These are phyloP conservation scores for Palaemon carinicauda DNA, from an alignment of 1,140 invertebrate species.

Conservation along the genomic window DNA sequence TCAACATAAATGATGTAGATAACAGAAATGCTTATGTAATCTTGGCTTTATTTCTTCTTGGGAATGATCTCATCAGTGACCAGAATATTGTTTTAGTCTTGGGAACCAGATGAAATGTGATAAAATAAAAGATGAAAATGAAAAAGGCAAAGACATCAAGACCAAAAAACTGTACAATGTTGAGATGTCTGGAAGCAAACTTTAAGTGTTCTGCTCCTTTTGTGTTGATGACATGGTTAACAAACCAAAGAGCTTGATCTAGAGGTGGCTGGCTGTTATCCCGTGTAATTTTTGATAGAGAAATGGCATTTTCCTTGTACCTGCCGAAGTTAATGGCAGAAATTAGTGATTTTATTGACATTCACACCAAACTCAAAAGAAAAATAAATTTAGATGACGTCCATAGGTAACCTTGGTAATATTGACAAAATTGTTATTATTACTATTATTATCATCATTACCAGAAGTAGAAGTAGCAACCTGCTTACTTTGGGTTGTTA, in stretches of 20 bases:
- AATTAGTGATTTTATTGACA: background rate
- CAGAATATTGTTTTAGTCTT: background rate
- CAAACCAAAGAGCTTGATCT: slow-evolving; percentile 50
- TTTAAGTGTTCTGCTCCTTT: slow-evolving; percentile 46
- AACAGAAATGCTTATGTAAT: too few relatives aligned
- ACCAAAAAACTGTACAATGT: slow-evolving; percentile 55
- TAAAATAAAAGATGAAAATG: background rate
- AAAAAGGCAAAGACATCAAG: slow-evolving; percentile 45
- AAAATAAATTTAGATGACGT: too few relatives aligned
- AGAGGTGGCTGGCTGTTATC: slow-evolving; percentile 23
- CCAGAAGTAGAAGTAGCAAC: too few relatives aligned
- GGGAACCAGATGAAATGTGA: background rate
- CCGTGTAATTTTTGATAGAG: slow-evolving; percentile 6
- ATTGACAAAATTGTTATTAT: too few relatives aligned
- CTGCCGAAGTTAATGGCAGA: slow-evolving; percentile 8
- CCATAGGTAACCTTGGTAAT: too few relatives aligned
- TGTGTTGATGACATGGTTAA: slow-evolving; percentile 53
- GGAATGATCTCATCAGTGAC: background rate
- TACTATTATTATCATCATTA: background rate
- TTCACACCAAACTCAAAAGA: too few relatives aligned
- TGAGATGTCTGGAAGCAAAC: slow-evolving; percentile 49
- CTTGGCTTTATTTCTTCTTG: background rate
- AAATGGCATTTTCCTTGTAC: slow-evolving; percentile 38
- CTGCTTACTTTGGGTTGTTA: slow-evolving; percentile 59
- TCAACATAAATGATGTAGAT: too few relatives aligned